Percentiles rank a stretch among this genome's conserved stretches.
Conservation (phyloP, 2,888 invertebrate species). For the Linyphia triangularis region DNA sequence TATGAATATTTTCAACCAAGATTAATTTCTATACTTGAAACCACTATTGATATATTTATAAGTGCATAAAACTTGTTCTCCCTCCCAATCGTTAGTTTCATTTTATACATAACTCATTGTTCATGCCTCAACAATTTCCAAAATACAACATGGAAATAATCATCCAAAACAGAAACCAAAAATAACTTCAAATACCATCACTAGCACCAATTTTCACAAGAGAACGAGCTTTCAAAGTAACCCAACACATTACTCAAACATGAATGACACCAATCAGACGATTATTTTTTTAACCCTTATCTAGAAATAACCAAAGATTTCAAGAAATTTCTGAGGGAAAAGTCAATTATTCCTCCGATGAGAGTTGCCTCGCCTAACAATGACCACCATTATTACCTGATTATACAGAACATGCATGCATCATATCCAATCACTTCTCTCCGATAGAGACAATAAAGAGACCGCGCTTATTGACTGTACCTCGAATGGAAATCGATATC, state of each 20-base stretch:
- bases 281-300: not conserved
- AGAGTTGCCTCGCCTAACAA: constrained; percentile 26
- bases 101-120: no score
- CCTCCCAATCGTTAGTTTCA: no score
- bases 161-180: not conserved
- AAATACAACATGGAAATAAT: no score
- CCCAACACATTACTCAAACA: not conserved
- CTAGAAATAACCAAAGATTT: constrained; percentile 29
- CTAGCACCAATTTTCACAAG: not conserved
- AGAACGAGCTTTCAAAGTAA: not conserved
- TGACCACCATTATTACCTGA: constrained; percentile 43
- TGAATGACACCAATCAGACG: not conserved
- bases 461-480: constrained; percentile 24
- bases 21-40: no score
- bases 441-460: constrained; percentile 27
- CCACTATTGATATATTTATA: no score
- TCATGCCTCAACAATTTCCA: no score
- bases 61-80: no score
- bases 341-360: constrained; percentile 26
- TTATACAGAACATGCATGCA: constrained; percentile 33
- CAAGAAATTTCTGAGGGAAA: constrained; percentile 13
- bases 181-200: no score
- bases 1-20: no score
- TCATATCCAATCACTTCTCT: constrained; percentile 1
- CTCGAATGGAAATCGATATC: constrained; percentile 44